Evolutionary conservation across 64 coral and sea anemone genomes (phyloP).

Genomic region (Stichodactyla helianthus): DNA sequence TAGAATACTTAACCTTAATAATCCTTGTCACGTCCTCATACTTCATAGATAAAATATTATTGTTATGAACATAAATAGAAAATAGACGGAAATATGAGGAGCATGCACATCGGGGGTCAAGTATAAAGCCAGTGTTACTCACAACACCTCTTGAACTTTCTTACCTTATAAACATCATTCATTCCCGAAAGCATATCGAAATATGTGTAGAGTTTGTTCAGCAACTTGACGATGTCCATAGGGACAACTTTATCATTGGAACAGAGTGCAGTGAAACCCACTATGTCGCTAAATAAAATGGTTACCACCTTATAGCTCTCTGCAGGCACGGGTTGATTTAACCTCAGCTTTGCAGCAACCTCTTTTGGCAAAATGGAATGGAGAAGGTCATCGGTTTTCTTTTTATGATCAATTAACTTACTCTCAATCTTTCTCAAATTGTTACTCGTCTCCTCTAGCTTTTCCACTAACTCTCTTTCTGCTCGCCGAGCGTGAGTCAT

Average conservation of each 20-base stretch:
- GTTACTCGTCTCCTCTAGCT: constrained; percentile 95
- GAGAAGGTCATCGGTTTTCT: constrained; percentile 83
- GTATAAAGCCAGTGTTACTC: constrained; percentile 1
- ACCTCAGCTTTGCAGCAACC: constrained; percentile 86
- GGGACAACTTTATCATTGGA: constrained; percentile 91
- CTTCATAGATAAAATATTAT: constrained; percentile 5
- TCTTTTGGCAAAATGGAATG: constrained; percentile 95
- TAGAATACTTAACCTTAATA: neutral
- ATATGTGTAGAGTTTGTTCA: constrained; percentile 96
- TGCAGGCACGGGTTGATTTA: constrained; percentile 83
- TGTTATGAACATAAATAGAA: constrained; percentile 21
- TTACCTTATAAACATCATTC: constrained; percentile 99
- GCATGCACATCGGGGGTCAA: neutral
- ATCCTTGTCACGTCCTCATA: constrained; percentile 2
- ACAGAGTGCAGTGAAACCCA: constrained; percentile 92
- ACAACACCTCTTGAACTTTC: neutral
- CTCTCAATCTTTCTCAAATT: constrained; percentile 86
- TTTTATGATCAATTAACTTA: constrained; percentile 89
- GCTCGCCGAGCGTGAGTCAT: constrained; percentile 92
- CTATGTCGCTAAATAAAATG: constrained; percentile 98
- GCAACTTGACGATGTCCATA: constrained; percentile 97
- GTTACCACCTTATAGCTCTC: constrained; percentile 94
- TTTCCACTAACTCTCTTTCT: constrained; percentile 86
- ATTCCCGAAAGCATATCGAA: constrained; percentile 94
- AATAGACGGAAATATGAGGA: constrained; percentile 1